Evolutionary conservation across 2,113 vertebrate species (phyloP), one percentile per base, ranked within the genome.

Genomic region (Ceyx cyanopectus): DNA sequence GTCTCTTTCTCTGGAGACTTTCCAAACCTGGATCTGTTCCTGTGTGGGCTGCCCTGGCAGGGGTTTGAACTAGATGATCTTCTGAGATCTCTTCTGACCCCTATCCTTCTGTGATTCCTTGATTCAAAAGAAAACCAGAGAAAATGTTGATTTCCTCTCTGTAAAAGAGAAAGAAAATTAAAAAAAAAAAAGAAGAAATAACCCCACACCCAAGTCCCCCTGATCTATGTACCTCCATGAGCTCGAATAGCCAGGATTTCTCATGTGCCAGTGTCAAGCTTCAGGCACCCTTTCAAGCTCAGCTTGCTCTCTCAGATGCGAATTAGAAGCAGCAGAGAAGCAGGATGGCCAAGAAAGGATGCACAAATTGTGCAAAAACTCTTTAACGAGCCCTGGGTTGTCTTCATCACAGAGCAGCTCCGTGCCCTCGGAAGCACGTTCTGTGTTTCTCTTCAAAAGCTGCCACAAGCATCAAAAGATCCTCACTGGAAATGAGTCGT

Each of bases 351-450:
- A 37, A 74, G 92, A 73, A 92, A 89, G 8, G 73, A 89, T 82
- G 89, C 6, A 6, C 67, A 72, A 89, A 92, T 89, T 81, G 40
- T 85, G 86, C 72, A 75, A 85, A 26, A 75, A 80, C 62, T 67
- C 70, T 96, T 37, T 37, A 68, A 90, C 92, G 96, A 92, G 85
- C 61, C 67, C 87, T 54, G 84, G 74, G 82, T 43, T 85, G 80
- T 74, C 63, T 78, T 74, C 72, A 69, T 89, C 87, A 56, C 82
- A 58, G 24, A 60, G 8, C 48, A 8, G 75, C 82, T 60, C 87
- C 21, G 16, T 50, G 60, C 83, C 74, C 78, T 72, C 30, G 21
- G 82, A 53, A 5, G 74, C 51, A 12, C 46, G 65, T 14, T 14
- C 80, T 70, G 83, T 41, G 6, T 89, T 89, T 74, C 46, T 50